Evolutionary conservation across 2,888 invertebrate genomes (phyloP).

Genomic region (Neoascia interrupta): DNA sequence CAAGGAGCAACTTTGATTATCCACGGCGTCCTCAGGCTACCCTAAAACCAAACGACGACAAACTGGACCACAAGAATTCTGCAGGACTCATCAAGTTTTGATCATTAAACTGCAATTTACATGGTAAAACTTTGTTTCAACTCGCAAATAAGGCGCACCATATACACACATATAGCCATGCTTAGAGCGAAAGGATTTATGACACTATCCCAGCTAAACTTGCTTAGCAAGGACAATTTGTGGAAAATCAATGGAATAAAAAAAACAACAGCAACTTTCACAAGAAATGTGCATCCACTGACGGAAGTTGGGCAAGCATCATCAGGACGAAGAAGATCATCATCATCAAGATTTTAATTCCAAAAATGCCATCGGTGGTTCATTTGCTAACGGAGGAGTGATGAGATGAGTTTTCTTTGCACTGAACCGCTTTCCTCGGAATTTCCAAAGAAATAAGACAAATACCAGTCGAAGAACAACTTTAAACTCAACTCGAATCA

Average conservation of each 20-base stretch:
- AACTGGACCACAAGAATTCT: slow-evolving; percentile 68
- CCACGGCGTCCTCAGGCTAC: slow-evolving; percentile 50
- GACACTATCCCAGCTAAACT: slow-evolving; percentile 41
- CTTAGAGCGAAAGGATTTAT: slow-evolving; percentile 53
- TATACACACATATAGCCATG: not conserved
- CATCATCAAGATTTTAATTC: slow-evolving; percentile 66
- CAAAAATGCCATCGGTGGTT: slow-evolving; percentile 65
- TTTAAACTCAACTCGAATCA: slow-evolving; percentile 46
- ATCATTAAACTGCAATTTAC: slow-evolving; percentile 70
- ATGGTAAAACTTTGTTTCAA: slow-evolving; percentile 68
- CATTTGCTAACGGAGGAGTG: slow-evolving; percentile 59
- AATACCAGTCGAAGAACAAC: slow-evolving; percentile 43
- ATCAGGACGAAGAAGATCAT: slow-evolving; percentile 22
- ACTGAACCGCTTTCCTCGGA: slow-evolving; percentile 24
- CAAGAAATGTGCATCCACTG: slow-evolving; percentile 43
- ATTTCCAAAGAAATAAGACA: slow-evolving; percentile 33
- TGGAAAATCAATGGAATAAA: slow-evolving; percentile 39
- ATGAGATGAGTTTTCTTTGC: slow-evolving; percentile 63
- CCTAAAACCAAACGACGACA: slow-evolving; percentile 64
- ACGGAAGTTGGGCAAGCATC: not conserved
- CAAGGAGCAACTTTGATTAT: slow-evolving; percentile 69
- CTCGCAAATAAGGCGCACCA: slow-evolving; percentile 14
- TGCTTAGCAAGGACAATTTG: slow-evolving; percentile 30
- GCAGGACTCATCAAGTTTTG: slow-evolving; percentile 70
- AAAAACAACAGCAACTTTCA: slow-evolving; percentile 36